phyloP scores from a whole-genome alignment of 2,888 invertebrate genomes.

The Drosophila incognita region DNA sequence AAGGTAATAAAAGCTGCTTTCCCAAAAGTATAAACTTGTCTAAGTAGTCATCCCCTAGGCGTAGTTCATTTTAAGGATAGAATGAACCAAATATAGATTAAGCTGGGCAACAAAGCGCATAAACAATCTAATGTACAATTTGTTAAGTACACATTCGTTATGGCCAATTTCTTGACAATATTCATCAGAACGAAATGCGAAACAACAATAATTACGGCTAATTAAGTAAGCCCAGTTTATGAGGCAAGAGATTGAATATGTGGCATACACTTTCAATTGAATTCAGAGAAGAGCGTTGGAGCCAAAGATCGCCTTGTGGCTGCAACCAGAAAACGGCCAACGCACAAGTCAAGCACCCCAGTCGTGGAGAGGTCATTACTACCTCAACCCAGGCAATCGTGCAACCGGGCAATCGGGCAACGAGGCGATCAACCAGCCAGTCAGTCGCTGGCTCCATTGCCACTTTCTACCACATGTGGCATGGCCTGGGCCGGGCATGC shows the following conservation, averaged over 20 bases:
- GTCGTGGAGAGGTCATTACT: slow-evolving; percentile 69
- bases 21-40: not conserved
- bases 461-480: slow-evolving; percentile 76
- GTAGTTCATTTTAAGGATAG: not conserved
- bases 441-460: slow-evolving; percentile 43
- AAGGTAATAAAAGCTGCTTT: not conserved
- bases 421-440: slow-evolving; percentile 13
- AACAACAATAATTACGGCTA: not conserved
- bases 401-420: slow-evolving; percentile 9
- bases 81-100: too few relatives aligned
- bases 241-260: not conserved
- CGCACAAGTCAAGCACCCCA: slow-evolving; percentile 71
- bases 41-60: not conserved
- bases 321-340: slow-evolving; percentile 2
- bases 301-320: slow-evolving; percentile 40
- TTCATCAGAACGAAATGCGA: not conserved
- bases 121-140: not conserved
- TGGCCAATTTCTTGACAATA: not conserved
- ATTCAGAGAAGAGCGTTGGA: slow-evolving; percentile 19
- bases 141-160: not conserved
- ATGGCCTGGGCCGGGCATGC: slow-evolving; percentile 56
- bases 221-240: not conserved
- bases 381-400: slow-evolving; percentile 43
- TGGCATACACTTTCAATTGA: slow-evolving; percentile 35
- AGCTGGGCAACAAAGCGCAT: too few relatives aligned